phyloP scores from a whole-genome alignment of 2,113 vertebrate genomes.

The Brachionichthys hirsutus region DNA sequence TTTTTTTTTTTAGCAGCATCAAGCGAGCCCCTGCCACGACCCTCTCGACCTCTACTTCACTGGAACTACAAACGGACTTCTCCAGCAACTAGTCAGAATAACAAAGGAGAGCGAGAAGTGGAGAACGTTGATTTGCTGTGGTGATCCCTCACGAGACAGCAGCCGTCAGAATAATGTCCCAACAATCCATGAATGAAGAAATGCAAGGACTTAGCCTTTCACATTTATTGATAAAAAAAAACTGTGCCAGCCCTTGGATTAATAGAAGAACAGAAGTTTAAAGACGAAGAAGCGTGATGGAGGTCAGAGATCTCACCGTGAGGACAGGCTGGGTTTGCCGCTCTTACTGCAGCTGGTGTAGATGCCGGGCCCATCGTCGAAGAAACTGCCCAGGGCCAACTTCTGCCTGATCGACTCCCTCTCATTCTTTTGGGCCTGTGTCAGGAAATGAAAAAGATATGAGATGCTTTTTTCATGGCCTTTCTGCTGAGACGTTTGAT shows the following conservation, averaged over 20 bases:
- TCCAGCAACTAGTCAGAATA: no score
- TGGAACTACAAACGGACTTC: not conserved
- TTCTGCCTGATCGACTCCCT: constrained; percentile 99
- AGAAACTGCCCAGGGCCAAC: constrained; percentile 97
- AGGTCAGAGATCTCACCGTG: constrained; percentile 80
- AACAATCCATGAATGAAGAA: no score
- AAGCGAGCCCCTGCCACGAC: not conserved
- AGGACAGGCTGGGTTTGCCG: constrained; percentile 97
- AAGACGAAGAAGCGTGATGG: not conserved
- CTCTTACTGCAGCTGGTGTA: constrained; percentile 98
- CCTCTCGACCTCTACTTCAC: not conserved
- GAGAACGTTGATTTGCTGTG: no score
- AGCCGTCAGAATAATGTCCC: no score
- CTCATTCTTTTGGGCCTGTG: constrained; percentile 99
- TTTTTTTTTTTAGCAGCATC: constrained; percentile 13
- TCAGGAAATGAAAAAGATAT: constrained; percentile 15
- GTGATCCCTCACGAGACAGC: no score
- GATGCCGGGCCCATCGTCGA: constrained; percentile 96
- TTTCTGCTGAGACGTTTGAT: not conserved
- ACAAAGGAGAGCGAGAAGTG: no score
- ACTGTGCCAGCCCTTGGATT: no score
- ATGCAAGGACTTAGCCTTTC: constrained; percentile 6
- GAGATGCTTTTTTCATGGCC: not conserved
- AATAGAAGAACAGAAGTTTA: no score
- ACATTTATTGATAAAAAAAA: not conserved